Percentiles rank a stretch among this genome's conserved stretches.
These are phyloP conservation scores for Phrynosoma platyrhinos DNA, from an alignment of 2,113 vertebrate species.

Conservation along the genomic window DNA sequence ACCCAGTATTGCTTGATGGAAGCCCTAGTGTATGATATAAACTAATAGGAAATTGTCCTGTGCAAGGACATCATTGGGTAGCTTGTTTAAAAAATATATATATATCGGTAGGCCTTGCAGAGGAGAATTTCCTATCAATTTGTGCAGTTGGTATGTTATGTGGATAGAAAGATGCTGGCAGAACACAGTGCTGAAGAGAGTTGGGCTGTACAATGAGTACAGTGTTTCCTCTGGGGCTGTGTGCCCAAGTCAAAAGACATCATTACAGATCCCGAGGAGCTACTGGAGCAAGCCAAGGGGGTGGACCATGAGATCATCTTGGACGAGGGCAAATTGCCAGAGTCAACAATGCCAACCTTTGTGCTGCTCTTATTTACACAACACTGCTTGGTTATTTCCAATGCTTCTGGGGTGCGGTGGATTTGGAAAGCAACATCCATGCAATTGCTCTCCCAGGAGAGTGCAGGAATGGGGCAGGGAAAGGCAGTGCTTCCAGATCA, in stretches of 20 bases:
- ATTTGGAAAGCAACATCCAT: slow-evolving; percentile 43
- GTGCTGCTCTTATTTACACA: slow-evolving; percentile 66
- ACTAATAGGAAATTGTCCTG: not conserved
- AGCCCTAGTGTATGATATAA: no score
- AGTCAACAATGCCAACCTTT: slow-evolving; percentile 71
- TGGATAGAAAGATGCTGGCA: slow-evolving; percentile 63
- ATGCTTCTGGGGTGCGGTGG: slow-evolving; percentile 17
- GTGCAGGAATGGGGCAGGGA: slow-evolving; percentile 37
- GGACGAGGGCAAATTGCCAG: slow-evolving; percentile 67
- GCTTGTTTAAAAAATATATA: not conserved
- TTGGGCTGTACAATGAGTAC: slow-evolving; percentile 56
- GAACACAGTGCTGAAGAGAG: slow-evolving; percentile 55
- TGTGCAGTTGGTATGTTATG: slow-evolving; percentile 54
- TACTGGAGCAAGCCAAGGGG: slow-evolving; percentile 67
- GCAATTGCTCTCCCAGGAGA: not conserved
- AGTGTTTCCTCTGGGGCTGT: slow-evolving; percentile 70
- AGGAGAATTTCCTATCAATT: slow-evolving; percentile 44
- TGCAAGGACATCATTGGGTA: not conserved
- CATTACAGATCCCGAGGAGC: slow-evolving; percentile 64
- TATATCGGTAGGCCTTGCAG: not conserved
- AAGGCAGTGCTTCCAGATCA: not conserved
- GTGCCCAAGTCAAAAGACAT: slow-evolving; percentile 71
- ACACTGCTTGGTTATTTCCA: slow-evolving; percentile 58
- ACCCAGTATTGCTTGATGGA: no score
- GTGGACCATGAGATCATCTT: slow-evolving; percentile 72